Evolutionary conservation across 2,113 vertebrate species (phyloP), one percentile per base, ranked within the genome.

Genomic region (Anthoscopus minutus): DNA sequence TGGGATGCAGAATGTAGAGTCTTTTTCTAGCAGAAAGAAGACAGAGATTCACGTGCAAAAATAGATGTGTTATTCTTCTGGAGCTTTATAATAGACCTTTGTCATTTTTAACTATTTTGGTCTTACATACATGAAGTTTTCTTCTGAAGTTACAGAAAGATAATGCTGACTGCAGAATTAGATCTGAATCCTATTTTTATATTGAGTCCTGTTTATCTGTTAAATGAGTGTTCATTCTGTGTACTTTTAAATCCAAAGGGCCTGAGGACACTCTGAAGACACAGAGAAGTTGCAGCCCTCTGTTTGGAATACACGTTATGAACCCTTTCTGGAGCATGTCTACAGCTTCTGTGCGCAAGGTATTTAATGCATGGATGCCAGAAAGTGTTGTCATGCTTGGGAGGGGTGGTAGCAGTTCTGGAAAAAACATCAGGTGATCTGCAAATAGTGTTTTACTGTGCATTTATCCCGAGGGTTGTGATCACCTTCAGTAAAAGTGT

Each of bases 321-420:
- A 99, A 99, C 98, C 98, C 99, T 96, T 99, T 99, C 97, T 99
- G 99, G 99, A 99, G 98, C 97, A 99, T 99, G 99, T 99, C 99
- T 98, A 97, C 98, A 93, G 98, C 98, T 96, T 98, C 98, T 86
- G 98, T 97, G 88, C 99, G 99, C 81, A 99, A 99, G 98, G 99
- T 99, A 53, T 10, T 6, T 69, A 37, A 66, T 40, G 38, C 37
- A 15, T 25, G 47, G 37, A 27, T 83, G 38, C 38, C 38, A 7
- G 57, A 21, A 30, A 14, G 24, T 35, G 42, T 38, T 86, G 74
- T 70, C 18, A 4, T 51, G 35, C 20, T 28, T 60, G 67, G 80
- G 77, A 56, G 65, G 67, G 38, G 51, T 48, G 31, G 40, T 27
- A 64, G 67, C 45, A 22, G 45, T 73, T 42, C 71, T 58, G 53